Evolutionary conservation across 2,113 vertebrate genomes (phyloP), one percentile per base, ranked within the genome.

Genomic region (Prinia subflava): DNA sequence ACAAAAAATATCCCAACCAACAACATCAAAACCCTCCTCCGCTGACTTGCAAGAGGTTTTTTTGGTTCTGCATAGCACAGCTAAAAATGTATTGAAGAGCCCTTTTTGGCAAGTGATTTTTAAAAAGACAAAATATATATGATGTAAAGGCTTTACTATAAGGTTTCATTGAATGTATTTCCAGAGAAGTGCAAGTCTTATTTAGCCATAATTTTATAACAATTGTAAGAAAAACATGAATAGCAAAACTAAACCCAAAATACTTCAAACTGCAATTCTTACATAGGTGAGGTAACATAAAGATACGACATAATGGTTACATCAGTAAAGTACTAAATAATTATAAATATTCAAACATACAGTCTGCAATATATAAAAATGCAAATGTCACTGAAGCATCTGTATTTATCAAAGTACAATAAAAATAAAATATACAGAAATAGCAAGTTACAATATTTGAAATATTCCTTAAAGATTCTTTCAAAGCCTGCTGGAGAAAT

Each of bases 21-120:
- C 8, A 82, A 42, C 3, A 10, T 42, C 15, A 35, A 71, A 47
- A 17, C 3, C 10, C 19, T 21, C 4, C 7, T 78, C 12, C 31
- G 0, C 0, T 37, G 11, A 68, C 21, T 59, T 87, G 33, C 12
- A 30, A 44, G 33, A 30, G 15, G 3, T 1, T 56, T 63, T 31
- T 65, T 87, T 63, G 9, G 37, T 82, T 79, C 47, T 75, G 11
- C 9, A 31, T 49, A 53, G 30, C 44, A 47, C 27, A 71, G 35
- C 24, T 62, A 30, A 64, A 83, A 56, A 19, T 49, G 23, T 74
- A 65, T 10, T 41, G n/a, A 73, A 76, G 30, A 91, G 13, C n/a
- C 4, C 19, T 69, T 88, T 80, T 63, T 87, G n/a, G 37, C 42
- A 80, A 52, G 24, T 25, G 23, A 35, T 71, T 75, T 79, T 13